Conservation (phyloP, 2,888 invertebrate genomes). For the Pantelozetes paolii region DNA sequence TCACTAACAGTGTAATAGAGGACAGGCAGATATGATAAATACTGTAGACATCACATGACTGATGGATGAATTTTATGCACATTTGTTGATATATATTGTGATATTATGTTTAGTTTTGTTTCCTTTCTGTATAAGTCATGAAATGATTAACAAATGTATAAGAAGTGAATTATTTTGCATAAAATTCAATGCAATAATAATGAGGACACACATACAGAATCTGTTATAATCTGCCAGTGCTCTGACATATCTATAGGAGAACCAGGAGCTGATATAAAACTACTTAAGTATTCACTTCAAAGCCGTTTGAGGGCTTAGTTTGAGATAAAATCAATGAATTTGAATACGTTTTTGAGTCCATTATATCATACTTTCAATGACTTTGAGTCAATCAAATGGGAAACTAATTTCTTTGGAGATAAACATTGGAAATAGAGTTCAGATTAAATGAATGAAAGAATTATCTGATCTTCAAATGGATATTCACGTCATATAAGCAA, state of each 20-base stretch:
- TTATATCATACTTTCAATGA: neutral
- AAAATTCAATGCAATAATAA: conserved; percentile 6
- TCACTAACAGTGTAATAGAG: neutral
- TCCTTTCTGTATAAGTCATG: neutral
- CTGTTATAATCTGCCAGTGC: neutral
- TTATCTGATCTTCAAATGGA: neutral
- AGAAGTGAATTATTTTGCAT: conserved; percentile 5
- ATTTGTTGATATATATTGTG: neutral
- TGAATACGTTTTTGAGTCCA: conserved; percentile 15
- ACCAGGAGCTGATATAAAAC: neutral
- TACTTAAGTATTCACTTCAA: neutral
- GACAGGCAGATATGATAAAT: conserved; percentile 20
- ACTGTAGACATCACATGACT: conserved; percentile 8
- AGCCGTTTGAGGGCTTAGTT: neutral
- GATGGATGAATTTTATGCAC: neutral
- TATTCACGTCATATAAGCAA: neutral
- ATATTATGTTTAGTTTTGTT: neutral
- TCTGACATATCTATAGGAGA: neutral
- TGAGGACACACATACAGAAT: neutral
- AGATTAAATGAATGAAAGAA: neutral
- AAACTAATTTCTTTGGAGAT: conserved; percentile 21
- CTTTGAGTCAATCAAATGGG: neutral
- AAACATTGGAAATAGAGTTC: neutral
- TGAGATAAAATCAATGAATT: conserved; percentile 23
- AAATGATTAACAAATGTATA: conserved; percentile 1